Percentiles rank a stretch among this genome's conserved stretches.
phyloP scores from a whole-genome alignment of 2,113 vertebrate species.

The Pygoscelis adeliae region DNA sequence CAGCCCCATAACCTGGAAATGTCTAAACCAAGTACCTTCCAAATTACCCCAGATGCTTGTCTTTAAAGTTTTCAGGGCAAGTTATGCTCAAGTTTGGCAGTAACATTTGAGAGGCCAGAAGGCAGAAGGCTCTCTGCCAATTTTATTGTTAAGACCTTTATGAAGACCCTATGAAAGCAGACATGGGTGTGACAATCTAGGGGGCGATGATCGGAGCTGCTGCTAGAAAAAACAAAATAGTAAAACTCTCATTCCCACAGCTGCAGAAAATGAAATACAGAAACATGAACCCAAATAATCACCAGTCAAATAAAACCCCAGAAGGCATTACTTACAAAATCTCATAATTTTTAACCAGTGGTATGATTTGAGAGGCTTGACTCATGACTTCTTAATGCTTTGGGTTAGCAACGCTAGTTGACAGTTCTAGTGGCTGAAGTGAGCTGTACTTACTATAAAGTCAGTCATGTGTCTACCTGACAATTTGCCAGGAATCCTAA shows the following conservation, averaged over 20 bases:
- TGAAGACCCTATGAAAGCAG: neutral
- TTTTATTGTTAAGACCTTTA: neutral
- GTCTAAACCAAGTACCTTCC: neutral
- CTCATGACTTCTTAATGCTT: neutral
- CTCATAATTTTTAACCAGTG: neutral
- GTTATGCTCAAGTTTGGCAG: neutral
- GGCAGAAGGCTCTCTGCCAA: neutral
- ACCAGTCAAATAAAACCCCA: neutral
- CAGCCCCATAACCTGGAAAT: neutral
- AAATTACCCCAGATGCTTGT: neutral
- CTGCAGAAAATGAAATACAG: neutral
- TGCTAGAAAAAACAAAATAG: neutral
- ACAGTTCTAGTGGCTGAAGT: neutral
- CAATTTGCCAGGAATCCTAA: conserved; percentile 25
- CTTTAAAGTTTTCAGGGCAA: neutral
- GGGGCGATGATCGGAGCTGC: neutral
- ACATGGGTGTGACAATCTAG: neutral
- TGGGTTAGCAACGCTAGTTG: neutral
- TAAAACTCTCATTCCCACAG: neutral
- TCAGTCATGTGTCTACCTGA: neutral
- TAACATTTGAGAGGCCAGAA: neutral
- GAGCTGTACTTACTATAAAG: neutral
- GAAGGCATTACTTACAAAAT: neutral
- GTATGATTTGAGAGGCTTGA: neutral
- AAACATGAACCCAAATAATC: neutral